These are phyloP conservation scores for Patella pellucida DNA, from an alignment of 2,888 invertebrate genomes.

Conservation along the genomic window DNA sequence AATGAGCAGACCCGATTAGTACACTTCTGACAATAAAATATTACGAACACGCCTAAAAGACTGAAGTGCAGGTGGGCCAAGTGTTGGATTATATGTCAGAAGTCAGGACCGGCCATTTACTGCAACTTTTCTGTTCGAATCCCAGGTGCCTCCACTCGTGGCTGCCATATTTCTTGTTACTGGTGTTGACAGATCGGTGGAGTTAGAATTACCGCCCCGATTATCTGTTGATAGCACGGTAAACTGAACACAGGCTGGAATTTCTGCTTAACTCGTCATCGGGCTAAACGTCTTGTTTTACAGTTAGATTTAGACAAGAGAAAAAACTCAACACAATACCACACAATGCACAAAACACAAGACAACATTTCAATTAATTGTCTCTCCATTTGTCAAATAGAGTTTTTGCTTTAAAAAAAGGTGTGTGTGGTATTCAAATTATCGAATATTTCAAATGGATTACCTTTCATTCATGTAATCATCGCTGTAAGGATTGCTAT, in stretches of 20 bases:
- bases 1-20: conserved; percentile 3
- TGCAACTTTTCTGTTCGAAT: not conserved
- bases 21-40: not conserved
- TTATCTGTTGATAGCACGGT: conserved; percentile 10
- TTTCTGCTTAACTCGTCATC: not conserved
- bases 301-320: no score
- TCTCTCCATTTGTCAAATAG: no score
- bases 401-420: no score
- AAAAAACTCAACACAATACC: no score
- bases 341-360: no score
- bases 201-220: conserved; percentile 11
- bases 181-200: not conserved
- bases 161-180: conserved; percentile 8
- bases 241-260: conserved; percentile 3
- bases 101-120: conserved; percentile 5
- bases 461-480: no score
- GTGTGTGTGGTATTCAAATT: no score
- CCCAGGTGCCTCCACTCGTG: conserved; percentile 6
- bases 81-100: not conserved
- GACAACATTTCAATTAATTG: no score
- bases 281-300: no score
- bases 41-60: conserved; percentile 2
- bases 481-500: no score
- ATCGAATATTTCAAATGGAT: no score
- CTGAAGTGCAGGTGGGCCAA: conserved; percentile 5